phyloP scores from a whole-genome alignment of 1,140 invertebrate genomes.

The Lasaia peninsularis region DNA sequence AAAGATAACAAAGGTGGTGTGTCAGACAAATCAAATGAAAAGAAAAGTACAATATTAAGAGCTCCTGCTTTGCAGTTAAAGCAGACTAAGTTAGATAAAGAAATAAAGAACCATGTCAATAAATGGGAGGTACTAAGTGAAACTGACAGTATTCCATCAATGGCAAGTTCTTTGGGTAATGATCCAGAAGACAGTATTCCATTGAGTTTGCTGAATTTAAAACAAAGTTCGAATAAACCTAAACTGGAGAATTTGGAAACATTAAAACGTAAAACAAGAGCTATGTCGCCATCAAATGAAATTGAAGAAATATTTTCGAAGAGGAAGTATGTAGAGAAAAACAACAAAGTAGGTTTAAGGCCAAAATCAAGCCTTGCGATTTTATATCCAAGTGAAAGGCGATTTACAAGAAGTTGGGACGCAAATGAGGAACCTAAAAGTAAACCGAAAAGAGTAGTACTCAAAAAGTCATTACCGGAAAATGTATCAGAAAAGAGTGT shows the following conservation, averaged over 20 bases:
- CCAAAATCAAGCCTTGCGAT: conserved; percentile 68
- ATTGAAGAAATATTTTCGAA: conserved; percentile 73
- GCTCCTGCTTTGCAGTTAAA: conserved; percentile 58
- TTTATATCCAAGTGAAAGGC: conserved; percentile 57
- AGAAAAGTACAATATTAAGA: conserved; percentile 58
- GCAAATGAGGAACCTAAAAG: conserved; percentile 46
- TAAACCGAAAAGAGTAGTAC: conserved; percentile 52
- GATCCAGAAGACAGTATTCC: conserved; percentile 76
- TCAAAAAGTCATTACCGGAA: conserved; percentile 48
- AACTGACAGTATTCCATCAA: conserved; percentile 77
- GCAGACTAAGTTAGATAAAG: conserved; percentile 63
- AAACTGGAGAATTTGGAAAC: conserved; percentile 63
- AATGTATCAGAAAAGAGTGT: conserved; percentile 33
- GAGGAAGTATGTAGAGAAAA: conserved; percentile 55
- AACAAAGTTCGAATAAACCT: conserved; percentile 43
- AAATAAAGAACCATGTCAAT: conserved; percentile 63
- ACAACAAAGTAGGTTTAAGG: conserved; percentile 51
- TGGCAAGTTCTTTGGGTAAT: conserved; percentile 66
- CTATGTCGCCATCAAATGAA: conserved; percentile 73
- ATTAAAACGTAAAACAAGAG: conserved; percentile 69
- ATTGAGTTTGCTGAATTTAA: conserved; percentile 68
- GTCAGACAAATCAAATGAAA: conserved; percentile 34
- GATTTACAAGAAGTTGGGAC: conserved; percentile 58
- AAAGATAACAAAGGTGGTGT: conserved; percentile 34
- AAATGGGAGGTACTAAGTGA: conserved; percentile 79